Conservation (phyloP, 2,888 invertebrate species). For the Automeris io region DNA sequence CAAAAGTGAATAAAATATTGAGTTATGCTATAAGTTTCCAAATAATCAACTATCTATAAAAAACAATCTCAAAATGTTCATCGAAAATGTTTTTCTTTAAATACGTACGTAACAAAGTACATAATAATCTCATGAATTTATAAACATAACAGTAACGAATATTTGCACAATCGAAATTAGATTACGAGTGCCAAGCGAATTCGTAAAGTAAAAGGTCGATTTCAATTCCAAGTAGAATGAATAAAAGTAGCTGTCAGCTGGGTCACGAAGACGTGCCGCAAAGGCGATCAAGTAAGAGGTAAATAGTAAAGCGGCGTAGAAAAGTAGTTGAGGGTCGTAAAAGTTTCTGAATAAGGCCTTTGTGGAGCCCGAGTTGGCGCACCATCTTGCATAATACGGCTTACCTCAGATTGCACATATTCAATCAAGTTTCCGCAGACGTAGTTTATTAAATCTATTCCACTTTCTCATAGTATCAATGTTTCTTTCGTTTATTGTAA, state of each 20-base stretch:
- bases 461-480: too few relatives aligned
- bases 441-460: conserved; percentile 11
- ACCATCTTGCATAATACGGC: conserved; percentile 10
- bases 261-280: background rate
- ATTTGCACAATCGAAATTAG: too few relatives aligned
- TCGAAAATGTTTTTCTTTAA: too few relatives aligned
- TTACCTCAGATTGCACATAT: conserved; percentile 1
- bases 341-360: conserved; percentile 8
- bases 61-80: too few relatives aligned
- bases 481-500: too few relatives aligned
- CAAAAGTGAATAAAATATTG: too few relatives aligned
- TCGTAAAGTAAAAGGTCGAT: background rate
- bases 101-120: too few relatives aligned
- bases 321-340: background rate
- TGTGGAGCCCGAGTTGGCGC: conserved; percentile 8
- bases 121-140: too few relatives aligned
- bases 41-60: too few relatives aligned
- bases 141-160: too few relatives aligned
- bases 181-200: too few relatives aligned
- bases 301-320: conserved; percentile 4
- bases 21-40: too few relatives aligned
- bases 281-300: background rate
- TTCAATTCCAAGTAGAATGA: background rate
- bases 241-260: background rate
- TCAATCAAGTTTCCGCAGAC: background rate